Evolutionary conservation across 1,140 invertebrate species (phyloP), one percentile per base, ranked within the genome.

Genomic region (honey bee (Apis mellifera)): DNA sequence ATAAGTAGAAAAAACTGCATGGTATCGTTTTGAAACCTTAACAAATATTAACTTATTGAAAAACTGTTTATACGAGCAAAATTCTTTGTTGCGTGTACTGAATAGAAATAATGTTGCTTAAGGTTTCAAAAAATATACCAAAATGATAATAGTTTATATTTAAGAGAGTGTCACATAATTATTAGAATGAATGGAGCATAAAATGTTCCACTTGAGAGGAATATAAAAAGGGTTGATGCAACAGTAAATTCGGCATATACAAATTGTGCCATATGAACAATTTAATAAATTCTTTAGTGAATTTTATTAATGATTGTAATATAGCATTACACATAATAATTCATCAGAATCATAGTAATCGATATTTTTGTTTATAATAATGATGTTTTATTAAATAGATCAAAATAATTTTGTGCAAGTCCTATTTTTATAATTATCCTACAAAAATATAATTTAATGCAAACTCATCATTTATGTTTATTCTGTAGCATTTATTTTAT

Each of bases 151-250:
- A 89, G 65, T 84, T 86, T 91, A 86, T 90, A 92, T 89, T 90
- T 90, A 91, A 90, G 82, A 86, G 84, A 89, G 83, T 90, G 77
- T 90, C 84, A 76, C 83, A 84, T 91, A 87, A 86, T 91, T 85
- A 89, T 76, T 83, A 76, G 84, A 86, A 77, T 89, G 88, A 90
- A 89, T 83, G 87, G 78, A 87, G 81, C 84, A 88, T 83, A 82
- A 86, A 89, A 87, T 88, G 84, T 90, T 90, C 83, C 84, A 82
- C 65, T 84, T 86, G 77, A 86, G 78, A 85, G 59, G 84, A 89
- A 84, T 80, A 76, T 75, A 85, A 83, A 74, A 60, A 87, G 89
- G 91, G 79, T 92, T 92, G 91, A 89, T 92, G 90, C 90, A 93
- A 91, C 80, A 85, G 90, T 91, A 86, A 86, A 85, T 90, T 90